phyloP scores from a whole-genome alignment of 1,140 invertebrate species.

The Lysiphlebus fabarum region DNA sequence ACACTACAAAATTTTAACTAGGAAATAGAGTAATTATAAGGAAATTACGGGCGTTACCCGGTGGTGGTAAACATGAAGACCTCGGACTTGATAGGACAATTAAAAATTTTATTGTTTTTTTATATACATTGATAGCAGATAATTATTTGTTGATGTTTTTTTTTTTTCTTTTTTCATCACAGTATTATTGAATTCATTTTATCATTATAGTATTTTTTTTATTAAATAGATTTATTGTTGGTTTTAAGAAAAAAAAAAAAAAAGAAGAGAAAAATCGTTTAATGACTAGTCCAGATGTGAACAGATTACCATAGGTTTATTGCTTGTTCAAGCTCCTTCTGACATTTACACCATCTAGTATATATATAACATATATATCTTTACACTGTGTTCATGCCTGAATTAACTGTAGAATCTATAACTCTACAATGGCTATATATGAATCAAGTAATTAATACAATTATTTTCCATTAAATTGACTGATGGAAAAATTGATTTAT shows the following conservation, averaged over 20 bases:
- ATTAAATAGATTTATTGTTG: no score
- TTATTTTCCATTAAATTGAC: conserved; percentile 36
- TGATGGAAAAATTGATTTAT: conserved; percentile 12
- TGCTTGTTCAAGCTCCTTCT: conserved; percentile 31
- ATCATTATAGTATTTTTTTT: no score
- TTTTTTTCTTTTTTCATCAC: not conserved
- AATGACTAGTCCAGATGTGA: conserved; percentile 35
- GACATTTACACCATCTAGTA: conserved; percentile 25
- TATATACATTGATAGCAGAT: not conserved
- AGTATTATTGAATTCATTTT: not conserved
- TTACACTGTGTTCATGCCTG: conserved; percentile 13
- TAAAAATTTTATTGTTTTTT: conserved; percentile 19
- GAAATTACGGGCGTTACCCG: conserved; percentile 49
- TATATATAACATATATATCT: no score
- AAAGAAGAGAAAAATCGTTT: conserved; percentile 4
- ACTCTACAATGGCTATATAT: no score
- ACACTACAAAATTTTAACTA: conserved; percentile 24
- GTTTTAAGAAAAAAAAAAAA: conserved; percentile 1
- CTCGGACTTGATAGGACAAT: conserved; percentile 8
- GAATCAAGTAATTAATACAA: conserved; percentile 35
- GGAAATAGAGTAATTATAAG: conserved; percentile 53
- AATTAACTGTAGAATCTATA: conserved; percentile 21
- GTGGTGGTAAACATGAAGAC: conserved; percentile 33
- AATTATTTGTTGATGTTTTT: not conserved
- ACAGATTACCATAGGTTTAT: conserved; percentile 35